Evolutionary conservation across 2,888 invertebrate species (phyloP).

Genomic region (Tachina lurida): DNA sequence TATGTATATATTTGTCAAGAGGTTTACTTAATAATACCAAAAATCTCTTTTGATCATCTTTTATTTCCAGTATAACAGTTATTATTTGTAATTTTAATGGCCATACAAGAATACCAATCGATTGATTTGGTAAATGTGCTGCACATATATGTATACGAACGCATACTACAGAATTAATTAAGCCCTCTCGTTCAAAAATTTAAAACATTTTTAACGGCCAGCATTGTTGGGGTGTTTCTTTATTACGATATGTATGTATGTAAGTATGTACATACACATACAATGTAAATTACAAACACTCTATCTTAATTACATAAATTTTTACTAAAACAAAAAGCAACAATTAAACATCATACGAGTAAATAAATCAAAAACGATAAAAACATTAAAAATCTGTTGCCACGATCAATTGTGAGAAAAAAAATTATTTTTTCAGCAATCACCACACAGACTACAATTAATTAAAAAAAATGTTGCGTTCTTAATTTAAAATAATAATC

Average conservation of each 20-base stretch:
- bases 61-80: too few relatives aligned
- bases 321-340: not conserved
- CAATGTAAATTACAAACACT: not conserved
- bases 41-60: too few relatives aligned
- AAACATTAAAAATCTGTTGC: slow-evolving; percentile 40
- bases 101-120: too few relatives aligned
- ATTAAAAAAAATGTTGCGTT: slow-evolving; percentile 14
- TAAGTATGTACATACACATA: not conserved
- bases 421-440: not conserved
- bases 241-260: not conserved
- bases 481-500: slow-evolving; percentile 51
- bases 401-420: slow-evolving; percentile 14
- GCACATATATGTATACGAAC: too few relatives aligned
- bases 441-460: slow-evolving; percentile 33
- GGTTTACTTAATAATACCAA: too few relatives aligned
- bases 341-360: slow-evolving; percentile 5
- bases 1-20: too few relatives aligned
- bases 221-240: not conserved
- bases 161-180: too few relatives aligned
- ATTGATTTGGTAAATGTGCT: too few relatives aligned
- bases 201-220: too few relatives aligned
- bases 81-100: too few relatives aligned
- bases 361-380: slow-evolving; percentile 42
- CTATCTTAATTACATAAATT: slow-evolving; percentile 12
- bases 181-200: too few relatives aligned